Evolutionary conservation across 2,888 invertebrate species (phyloP), one percentile per base, ranked within the genome.

Genomic region (Drosophila tanythrix): DNA sequence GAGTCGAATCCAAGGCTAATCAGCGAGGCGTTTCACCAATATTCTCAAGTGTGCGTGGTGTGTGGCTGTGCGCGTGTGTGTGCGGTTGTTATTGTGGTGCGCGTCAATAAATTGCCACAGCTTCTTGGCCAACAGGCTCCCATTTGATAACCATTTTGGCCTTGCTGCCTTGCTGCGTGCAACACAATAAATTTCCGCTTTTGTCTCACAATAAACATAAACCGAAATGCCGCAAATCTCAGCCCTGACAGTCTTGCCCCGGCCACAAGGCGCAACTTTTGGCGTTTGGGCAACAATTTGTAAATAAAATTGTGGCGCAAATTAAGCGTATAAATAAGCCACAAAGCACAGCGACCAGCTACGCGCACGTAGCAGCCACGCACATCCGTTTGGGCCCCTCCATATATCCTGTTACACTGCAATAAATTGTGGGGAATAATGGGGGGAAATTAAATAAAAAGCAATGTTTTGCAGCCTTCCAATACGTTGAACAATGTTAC

Each of bases 311-410:
- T 91, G 89, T 79, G 80, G 82, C 89, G 86, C 91, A 92, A 92
- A 92, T 91, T 92, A 92, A 91, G 91, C 91, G 87, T 90, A 91
- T 92, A 91, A 92, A 92, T 92, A 90, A 90, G 90, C 83, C 90
- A 84, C 88, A 79, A 81, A 79, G 51, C 57, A 51, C 78, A 70
- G 64, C 76, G 64, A 65, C 55, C 52, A 64, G 70, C 72, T 57
- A 67, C 29, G 35, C 63, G 58, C 63, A 57, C 67, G 63, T 57
- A 78, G 61, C 66, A 66, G 40, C 57, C 61, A 40, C 73, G 71
- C 70, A 77, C 70, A 85, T 77, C 80, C 83, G 83, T 38, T 67
- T n/a, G 31, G 48, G 40, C n/a, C 27, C 51, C 51, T 57, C 63
- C 67, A 52, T 55, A 62, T 27, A n/a, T 18, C 13, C 55, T 2